Evolutionary conservation across 2,888 invertebrate genomes (phyloP), one percentile per base, ranked within the genome.

Genomic region (Drosophila paranaensis): DNA sequence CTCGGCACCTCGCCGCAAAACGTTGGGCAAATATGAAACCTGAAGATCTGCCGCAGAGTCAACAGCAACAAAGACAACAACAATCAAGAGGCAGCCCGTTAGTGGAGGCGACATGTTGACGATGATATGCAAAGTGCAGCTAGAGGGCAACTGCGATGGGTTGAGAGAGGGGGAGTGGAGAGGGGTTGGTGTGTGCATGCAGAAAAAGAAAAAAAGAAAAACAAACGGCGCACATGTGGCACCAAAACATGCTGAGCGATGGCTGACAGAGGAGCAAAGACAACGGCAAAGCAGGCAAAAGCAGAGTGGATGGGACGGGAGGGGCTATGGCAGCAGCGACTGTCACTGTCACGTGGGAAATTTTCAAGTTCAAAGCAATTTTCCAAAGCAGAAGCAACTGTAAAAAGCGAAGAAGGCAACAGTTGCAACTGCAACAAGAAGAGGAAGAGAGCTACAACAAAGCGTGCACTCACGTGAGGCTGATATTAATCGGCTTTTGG

Each of bases 321-420:
- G 57, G 35, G 45, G 13, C 25, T 45, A 11, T 33, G 30, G n/a
- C 63, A 37, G 40, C n/a, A 40, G n/a, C 57, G 43, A 72, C 56
- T 60, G 68, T 65, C 81, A 74, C 83, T 80, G 87, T 89, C 87
- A 87, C 88, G 90, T 87, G 87, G 90, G 87, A 87, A 87, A 89
- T 89, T 87, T 89, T 87, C 87, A 87, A 87, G 87, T 87, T 87
- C 87, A 87, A 87, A 89, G 74, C 88, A 77, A 85, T 87, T 87
- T 87, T 89, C 78, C 82, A 80, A 71, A 71, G 77, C 72, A 79
- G 72, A 79, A 70, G 46, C 79, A 72, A 86, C 78, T 80, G 78
- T 80, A 79, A 88, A 74, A 70, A 64, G 61, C 60, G n/a, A 58
- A 40, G 43, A 60, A 56, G 51, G 40, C 68, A 75, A 61, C 42